Base-by-base conservation (phyloP, 2,797 vertebrate species). In the Chaetodon trifasciatus region DNA sequence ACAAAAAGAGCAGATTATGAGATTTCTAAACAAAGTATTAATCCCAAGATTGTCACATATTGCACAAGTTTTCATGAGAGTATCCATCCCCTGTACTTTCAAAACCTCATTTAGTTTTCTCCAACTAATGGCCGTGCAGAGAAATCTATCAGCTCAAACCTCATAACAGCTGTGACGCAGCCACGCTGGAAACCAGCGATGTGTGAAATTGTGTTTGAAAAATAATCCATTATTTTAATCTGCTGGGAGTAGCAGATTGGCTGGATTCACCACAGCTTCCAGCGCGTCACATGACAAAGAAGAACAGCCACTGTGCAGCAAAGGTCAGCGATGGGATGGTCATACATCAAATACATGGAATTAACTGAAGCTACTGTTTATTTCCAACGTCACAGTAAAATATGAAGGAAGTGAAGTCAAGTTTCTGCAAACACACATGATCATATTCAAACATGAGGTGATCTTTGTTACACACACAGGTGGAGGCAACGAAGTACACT, bases 171-270 rank as follows among this genome's bases (percentile, higher is more conserved):
- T 24, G 65, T 61, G 56, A 46, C 24, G 47, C 47, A 21, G 70
- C 56, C 56, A 11, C n/a, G 0, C 65, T n/a, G 2, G 0, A 40
- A 63, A 40, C 28, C 42, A 37, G 39, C 16, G 47, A 13, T 16
- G 75, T 68, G 63, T 82, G 79, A 70, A 79, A 76, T 70, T 47
- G 44, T 40, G 47, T 78, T 58, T 58, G 13, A 58, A 65, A 49
- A 13, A 73, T 76, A 61, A 74, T 77, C 57, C 23, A 62, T 56
- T 67, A 63, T 61, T 72, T 68, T 44, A 79, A 79, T 65, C 24
- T 56, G 24, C 40, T 47, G 2, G 6, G 24, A 62, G 64, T 35
- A 9, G 24, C 13, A 58, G 37, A 66, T 46, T 13, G 23, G 6
- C 21, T 39, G 12, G 24, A 63, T 39, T 61, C 52, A 37, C 8